These are phyloP conservation scores for Orthonevra nobilis DNA, from an alignment of 2,888 invertebrate species.

Conservation along the genomic window DNA sequence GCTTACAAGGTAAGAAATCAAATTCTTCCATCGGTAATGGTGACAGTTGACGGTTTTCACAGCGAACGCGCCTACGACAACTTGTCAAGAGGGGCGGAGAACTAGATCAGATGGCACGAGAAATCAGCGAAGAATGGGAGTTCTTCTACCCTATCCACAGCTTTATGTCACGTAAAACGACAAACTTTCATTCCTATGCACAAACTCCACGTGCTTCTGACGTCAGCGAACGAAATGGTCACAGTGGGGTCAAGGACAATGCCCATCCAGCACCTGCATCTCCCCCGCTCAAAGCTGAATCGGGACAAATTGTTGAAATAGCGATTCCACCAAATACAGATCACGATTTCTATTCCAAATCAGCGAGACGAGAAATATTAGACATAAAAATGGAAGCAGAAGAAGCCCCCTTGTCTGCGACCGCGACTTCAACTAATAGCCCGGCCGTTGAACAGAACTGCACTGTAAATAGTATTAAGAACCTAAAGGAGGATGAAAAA, in stretches of 20 bases:
- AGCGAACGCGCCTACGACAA: conserved; percentile 71
- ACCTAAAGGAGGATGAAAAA: conserved; percentile 27
- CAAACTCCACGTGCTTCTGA: conserved; percentile 67
- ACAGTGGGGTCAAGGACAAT: too few relatives aligned
- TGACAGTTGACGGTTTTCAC: neutral
- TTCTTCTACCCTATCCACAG: conserved; percentile 77
- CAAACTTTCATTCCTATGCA: conserved; percentile 78
- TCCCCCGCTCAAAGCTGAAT: neutral
- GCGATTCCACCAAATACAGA: conserved; percentile 72
- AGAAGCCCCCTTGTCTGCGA: neutral
- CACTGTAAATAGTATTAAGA: conserved; percentile 40
- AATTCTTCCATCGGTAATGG: too few relatives aligned
- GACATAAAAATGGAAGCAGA: conserved; percentile 30
- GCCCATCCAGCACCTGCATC: neutral
- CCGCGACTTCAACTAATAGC: conserved; percentile 20
- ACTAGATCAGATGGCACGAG: conserved; percentile 70
- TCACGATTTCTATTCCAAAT: conserved; percentile 75
- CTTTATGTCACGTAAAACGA: conserved; percentile 77
- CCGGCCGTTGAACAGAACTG: conserved; percentile 11
- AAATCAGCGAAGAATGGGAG: conserved; percentile 77
- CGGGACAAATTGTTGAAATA: neutral
- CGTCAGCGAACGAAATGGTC: conserved; percentile 1
- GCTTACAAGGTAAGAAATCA: conserved; percentile 74
- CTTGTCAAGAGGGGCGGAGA: conserved; percentile 56
- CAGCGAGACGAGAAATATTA: conserved; percentile 28